A percentile compares a stretch with the other conserved stretches of the same genome.
Conservation (phyloP, 2,888 invertebrate genomes). For the Neoscelio sp. region DNA sequence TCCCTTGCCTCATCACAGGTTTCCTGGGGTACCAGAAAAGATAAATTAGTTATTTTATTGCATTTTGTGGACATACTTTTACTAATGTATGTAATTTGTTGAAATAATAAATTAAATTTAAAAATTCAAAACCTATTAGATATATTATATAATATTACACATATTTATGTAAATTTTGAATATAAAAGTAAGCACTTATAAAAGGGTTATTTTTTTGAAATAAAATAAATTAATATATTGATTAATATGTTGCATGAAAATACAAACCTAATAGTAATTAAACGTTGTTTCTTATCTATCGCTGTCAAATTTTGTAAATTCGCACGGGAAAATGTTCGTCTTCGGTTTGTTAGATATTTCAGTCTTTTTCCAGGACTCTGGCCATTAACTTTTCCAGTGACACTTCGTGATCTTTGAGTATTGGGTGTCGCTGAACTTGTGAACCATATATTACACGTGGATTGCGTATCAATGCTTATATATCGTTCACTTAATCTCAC, state of each 20-base stretch:
- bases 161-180: too few relatives aligned
- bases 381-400: constrained; percentile 84
- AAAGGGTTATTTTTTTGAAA: constrained; percentile 1
- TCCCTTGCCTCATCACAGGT: constrained; percentile 80
- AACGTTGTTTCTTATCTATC: constrained; percentile 84
- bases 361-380: constrained; percentile 91
- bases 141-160: too few relatives aligned
- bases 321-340: constrained; percentile 91
- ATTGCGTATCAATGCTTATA: constrained; percentile 90
- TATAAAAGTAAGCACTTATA: too few relatives aligned
- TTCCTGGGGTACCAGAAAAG: constrained; percentile 77
- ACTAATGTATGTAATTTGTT: too few relatives aligned
- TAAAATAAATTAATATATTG: constrained; percentile 4
- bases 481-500: constrained; percentile 88
- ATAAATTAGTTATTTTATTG: neutral
- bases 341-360: constrained; percentile 90
- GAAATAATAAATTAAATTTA: constrained; percentile 5
- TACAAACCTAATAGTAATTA: constrained; percentile 74
- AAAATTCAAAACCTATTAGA: too few relatives aligned
- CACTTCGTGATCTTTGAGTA: constrained; percentile 86
- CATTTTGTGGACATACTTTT: neutral
- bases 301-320: constrained; percentile 83
- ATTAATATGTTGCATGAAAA: too few relatives aligned
- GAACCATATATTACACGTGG: constrained; percentile 86
- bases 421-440: constrained; percentile 86